These are phyloP conservation scores for Aproaerema taeniolella DNA, from an alignment of 2,888 invertebrate genomes.

Conservation along the genomic window DNA sequence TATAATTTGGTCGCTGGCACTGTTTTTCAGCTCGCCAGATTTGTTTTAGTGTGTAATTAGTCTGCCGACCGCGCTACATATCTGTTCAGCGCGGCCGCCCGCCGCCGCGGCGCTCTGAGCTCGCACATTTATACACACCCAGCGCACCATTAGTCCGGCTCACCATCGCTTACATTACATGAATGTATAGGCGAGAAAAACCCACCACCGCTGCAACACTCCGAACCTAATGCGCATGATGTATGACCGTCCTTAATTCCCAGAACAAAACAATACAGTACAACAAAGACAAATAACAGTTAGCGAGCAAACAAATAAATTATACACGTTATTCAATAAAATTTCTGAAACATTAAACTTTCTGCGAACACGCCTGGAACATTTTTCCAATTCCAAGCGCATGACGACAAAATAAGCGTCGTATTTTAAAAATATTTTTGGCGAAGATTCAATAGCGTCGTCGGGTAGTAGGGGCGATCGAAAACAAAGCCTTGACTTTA, in stretches of 20 bases:
- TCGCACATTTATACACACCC: slow-evolving; percentile 37
- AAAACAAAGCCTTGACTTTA: slow-evolving; percentile 13
- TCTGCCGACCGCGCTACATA: slow-evolving; percentile 33
- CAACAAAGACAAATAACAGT: too few species aligned
- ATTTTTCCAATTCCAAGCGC: too few species aligned
- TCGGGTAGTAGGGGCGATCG: slow-evolving; percentile 6
- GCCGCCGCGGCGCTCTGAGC: slow-evolving; percentile 27
- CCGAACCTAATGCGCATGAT: background rate
- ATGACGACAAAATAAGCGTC: too few species aligned
- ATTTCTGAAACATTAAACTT: too few species aligned
- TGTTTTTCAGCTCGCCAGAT: slow-evolving; percentile 27
- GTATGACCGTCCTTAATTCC: background rate
- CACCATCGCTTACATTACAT: slow-evolving; percentile 16
- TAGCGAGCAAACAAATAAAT: too few species aligned
- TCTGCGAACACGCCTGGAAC: too few species aligned
- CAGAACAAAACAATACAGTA: too few species aligned
- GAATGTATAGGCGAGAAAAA: slow-evolving; percentile 5
- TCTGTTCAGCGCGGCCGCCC: slow-evolving; percentile 35
- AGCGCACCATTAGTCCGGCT: slow-evolving; percentile 32
- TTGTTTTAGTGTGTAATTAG: slow-evolving; percentile 39
- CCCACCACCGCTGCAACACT: slow-evolving; percentile 15
- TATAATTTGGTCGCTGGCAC: slow-evolving; percentile 9
- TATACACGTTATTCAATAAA: too few species aligned
- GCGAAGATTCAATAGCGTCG: slow-evolving; percentile 1
- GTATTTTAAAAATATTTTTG: slow-evolving; percentile 3